Evolutionary conservation across 2,113 vertebrate species (phyloP).

Genomic region (Carollia perspicillata): DNA sequence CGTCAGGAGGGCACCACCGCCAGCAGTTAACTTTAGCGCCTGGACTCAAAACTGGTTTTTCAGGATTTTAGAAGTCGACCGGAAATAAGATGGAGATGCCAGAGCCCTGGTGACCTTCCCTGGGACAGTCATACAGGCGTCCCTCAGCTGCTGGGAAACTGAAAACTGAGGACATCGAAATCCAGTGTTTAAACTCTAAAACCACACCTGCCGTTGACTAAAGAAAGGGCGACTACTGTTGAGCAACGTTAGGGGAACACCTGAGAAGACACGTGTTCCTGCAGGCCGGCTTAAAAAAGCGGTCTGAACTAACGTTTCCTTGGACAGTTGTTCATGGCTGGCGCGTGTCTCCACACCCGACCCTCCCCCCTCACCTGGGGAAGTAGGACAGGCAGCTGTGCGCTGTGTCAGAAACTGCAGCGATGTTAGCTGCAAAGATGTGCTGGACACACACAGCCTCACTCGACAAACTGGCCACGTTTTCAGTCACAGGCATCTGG

Average conservation of each 20-base stretch:
- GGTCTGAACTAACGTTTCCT: background rate
- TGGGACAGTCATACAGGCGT: background rate
- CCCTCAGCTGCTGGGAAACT: background rate
- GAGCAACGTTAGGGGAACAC: background rate
- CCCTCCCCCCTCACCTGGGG: too few relatives aligned
- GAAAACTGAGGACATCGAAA: background rate
- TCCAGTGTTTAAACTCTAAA: background rate
- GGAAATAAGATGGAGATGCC: constrained; percentile 20
- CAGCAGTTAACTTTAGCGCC: background rate
- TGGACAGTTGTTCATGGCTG: too few relatives aligned
- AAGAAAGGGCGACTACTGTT: background rate
- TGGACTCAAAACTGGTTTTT: constrained; percentile 62
- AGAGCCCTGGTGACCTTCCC: background rate
- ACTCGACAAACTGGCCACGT: background rate
- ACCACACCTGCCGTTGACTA: background rate
- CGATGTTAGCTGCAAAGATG: background rate
- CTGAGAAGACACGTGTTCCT: background rate
- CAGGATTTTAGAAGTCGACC: constrained; percentile 63
- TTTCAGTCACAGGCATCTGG: background rate
- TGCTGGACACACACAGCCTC: background rate
- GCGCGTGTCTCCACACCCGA: too few relatives aligned
- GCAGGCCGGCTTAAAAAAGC: too few relatives aligned
- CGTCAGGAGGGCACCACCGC: background rate
- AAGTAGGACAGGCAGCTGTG: background rate
- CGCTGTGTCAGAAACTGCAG: background rate